Evolutionary conservation across 1,140 invertebrate species (phyloP).

Genomic region (Xylocopa sonorina): DNA sequence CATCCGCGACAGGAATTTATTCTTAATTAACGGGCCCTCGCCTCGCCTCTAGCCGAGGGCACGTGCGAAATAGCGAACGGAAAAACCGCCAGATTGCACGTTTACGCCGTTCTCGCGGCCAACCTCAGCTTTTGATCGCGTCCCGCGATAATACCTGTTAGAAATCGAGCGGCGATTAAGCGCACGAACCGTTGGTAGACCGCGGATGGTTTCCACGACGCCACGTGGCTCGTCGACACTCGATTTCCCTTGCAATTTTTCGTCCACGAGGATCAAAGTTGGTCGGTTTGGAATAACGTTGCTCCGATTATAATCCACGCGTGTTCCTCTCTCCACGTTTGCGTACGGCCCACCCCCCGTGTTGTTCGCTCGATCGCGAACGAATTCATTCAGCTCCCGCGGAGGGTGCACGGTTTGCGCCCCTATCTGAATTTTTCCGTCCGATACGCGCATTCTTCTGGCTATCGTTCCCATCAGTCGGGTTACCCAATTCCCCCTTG

Average conservation of each 20-base stretch:
- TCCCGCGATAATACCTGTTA: not conserved
- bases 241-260: no score
- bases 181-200: not conserved
- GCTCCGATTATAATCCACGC: no score
- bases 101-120: no score
- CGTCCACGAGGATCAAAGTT: no score
- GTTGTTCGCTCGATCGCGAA: not conserved
- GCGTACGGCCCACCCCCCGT: no score
- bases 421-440: not conserved
- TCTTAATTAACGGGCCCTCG: not conserved
- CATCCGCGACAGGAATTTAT: not conserved
- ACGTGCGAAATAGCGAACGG: not conserved
- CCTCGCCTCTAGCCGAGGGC: no score
- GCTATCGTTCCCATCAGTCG: not conserved
- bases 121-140: not conserved
- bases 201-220: no score
- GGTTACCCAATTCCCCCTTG: slow-evolving; percentile 4
- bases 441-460: slow-evolving; percentile 2
- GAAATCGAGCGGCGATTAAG: not conserved
- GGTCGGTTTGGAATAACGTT: no score
- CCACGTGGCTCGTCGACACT: no score
- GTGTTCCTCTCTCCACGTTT: no score
- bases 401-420: not conserved
- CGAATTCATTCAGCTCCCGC: not conserved
- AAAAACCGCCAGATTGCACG: not conserved